Percentiles rank a stretch among this genome's conserved stretches.
Conservation (phyloP, 2,888 invertebrate species). For the Brachylomia viminalis region DNA sequence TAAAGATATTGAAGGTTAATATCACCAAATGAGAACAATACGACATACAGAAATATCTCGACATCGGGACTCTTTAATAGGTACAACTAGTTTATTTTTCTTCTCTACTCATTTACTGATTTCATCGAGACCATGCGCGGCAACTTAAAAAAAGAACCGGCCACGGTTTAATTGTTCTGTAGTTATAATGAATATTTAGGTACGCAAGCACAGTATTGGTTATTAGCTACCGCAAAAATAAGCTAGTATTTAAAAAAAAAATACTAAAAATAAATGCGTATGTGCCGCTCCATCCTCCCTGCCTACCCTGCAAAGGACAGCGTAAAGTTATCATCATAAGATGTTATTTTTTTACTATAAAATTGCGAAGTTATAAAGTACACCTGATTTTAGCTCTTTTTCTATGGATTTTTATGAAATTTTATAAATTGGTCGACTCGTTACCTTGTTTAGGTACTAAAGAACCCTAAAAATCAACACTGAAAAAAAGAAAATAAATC, state of each 20-base stretch:
- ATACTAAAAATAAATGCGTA: not conserved
- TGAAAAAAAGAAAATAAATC: not conserved
- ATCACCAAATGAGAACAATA: too few species aligned
- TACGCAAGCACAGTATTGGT: too few species aligned
- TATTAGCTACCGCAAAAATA: too few species aligned
- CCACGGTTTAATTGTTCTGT: too few species aligned
- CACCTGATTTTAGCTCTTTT: not conserved
- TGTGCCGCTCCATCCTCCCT: not conserved
- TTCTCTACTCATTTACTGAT: too few species aligned
- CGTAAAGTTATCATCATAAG: not conserved
- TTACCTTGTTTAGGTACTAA: not conserved
- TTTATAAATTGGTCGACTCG: too few species aligned
- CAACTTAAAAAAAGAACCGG: too few species aligned
- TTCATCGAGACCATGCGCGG: too few species aligned
- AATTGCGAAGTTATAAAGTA: not conserved
- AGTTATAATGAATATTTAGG: too few species aligned
- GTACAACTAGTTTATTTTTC: too few species aligned
- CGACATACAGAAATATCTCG: not conserved
- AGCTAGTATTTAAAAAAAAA: too few species aligned
- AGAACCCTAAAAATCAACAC: not conserved
- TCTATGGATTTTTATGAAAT: too few species aligned
- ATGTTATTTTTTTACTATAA: not conserved
- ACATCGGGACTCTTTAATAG: not conserved
- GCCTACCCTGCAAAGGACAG: not conserved
- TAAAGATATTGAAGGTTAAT: not conserved